A percentile compares a stretch with the other conserved stretches of the same genome.
Conservation (phyloP, 1,140 invertebrate species). For the Drosophila bocki region DNA sequence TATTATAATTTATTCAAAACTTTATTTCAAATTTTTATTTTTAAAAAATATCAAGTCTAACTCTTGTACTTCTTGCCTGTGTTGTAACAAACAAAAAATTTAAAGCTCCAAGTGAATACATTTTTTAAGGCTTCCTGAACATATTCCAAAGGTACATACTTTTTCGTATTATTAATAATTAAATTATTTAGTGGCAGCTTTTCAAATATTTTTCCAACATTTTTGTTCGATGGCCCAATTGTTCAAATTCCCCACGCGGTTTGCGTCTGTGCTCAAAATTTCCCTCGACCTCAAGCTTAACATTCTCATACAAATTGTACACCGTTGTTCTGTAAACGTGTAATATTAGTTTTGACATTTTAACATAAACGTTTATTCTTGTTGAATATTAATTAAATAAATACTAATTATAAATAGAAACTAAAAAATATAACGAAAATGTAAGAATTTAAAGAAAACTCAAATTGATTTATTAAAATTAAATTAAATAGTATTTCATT, state of each 20-base stretch:
- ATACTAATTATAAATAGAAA: too few species aligned
- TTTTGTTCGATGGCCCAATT: not conserved
- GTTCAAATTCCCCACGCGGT: not conserved
- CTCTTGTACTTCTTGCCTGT: not conserved
- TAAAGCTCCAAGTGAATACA: not conserved
- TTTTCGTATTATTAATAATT: not conserved
- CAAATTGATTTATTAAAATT: too few species aligned
- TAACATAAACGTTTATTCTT: too few species aligned
- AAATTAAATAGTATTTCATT: too few species aligned
- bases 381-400: too few species aligned
- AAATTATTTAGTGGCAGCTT: not conserved
- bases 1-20: too few species aligned
- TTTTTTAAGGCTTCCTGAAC: not conserved
- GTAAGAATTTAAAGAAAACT: too few species aligned
- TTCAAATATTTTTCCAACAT: conserved; percentile 4
- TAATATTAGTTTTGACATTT: too few species aligned
- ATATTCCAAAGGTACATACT: not conserved
- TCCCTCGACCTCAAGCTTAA: not conserved
- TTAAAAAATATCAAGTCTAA: not conserved
- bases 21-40: not conserved
- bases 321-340: too few species aligned
- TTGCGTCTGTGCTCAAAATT: not conserved
- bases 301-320: too few species aligned
- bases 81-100: not conserved
- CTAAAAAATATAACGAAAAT: too few species aligned